Percentiles rank a stretch among this genome's conserved stretches.
Evolutionary conservation across 2,113 vertebrate species (phyloP).

Genomic region (Chrysemys picta): DNA sequence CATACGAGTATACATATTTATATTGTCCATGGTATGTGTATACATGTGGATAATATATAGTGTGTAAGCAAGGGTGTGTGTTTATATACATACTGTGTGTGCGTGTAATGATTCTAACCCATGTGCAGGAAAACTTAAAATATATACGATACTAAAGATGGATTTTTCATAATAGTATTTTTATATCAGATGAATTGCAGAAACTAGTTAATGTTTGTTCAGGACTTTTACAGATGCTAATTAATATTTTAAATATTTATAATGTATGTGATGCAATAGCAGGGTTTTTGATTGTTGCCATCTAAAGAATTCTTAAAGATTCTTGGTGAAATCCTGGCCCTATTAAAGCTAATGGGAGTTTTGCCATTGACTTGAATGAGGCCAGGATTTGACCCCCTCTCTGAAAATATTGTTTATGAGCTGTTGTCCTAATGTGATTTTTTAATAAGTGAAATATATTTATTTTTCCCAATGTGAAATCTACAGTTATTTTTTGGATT

Average conservation of each 20-base stretch:
- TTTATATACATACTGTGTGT: constrained; percentile 30
- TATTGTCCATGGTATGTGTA: neutral
- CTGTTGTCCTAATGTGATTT: constrained; percentile 67
- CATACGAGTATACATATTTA: neutral
- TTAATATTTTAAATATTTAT: constrained; percentile 52
- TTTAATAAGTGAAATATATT: constrained; percentile 56
- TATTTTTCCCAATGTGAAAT: constrained; percentile 68
- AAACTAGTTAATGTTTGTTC: neutral
- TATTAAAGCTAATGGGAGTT: constrained; percentile 58
- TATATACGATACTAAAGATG: constrained; percentile 53
- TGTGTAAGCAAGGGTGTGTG: constrained; percentile 1
- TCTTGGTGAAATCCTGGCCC: constrained; percentile 60
- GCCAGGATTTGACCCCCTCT: constrained; percentile 46
- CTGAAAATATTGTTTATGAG: constrained; percentile 53
- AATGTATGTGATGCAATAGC: constrained; percentile 21
- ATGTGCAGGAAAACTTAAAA: constrained; percentile 22
- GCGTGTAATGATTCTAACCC: neutral
- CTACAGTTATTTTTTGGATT: constrained; percentile 50
- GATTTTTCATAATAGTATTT: constrained; percentile 62
- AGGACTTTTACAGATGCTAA: constrained; percentile 69
- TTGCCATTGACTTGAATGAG: constrained; percentile 40
- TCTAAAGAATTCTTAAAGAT: constrained; percentile 44
- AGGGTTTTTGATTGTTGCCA: constrained; percentile 52
- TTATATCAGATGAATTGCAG: constrained; percentile 49
- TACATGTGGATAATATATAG: neutral